Conservation (phyloP, 1,140 invertebrate species). For the Wiebesia pumilae region DNA sequence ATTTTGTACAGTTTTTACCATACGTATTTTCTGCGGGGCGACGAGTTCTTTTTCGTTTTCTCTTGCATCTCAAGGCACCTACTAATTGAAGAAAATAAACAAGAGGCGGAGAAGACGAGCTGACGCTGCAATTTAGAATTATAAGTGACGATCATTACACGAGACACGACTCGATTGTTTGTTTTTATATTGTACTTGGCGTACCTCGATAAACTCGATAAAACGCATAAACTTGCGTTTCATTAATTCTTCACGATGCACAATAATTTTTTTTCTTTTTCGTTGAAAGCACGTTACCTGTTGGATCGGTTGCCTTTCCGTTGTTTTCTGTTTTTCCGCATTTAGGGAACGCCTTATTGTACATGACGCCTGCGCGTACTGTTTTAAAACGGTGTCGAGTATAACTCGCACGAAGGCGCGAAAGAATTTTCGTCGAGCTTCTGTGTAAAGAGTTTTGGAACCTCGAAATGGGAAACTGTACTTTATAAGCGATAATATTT, state of each 20-base stretch:
- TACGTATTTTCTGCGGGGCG: conserved; percentile 30
- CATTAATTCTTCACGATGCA: background rate
- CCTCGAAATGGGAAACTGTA: conserved; percentile 50
- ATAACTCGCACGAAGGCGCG: conserved; percentile 39
- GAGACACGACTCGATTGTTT: conserved; percentile 18
- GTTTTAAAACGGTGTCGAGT: conserved; percentile 36
- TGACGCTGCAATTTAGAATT: conserved; percentile 36
- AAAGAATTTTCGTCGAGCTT: conserved; percentile 30
- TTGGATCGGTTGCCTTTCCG: conserved; percentile 17
- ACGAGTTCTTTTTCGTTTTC: conserved; percentile 25
- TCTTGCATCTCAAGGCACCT: conserved; percentile 35
- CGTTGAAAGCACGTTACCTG: conserved; percentile 2
- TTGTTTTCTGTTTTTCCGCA: conserved; percentile 16
- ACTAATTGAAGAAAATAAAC: conserved; percentile 50
- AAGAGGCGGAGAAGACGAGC: background rate
- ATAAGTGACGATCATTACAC: conserved; percentile 8
- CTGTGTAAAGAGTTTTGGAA: conserved; percentile 38
- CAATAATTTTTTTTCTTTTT: conserved; percentile 10
- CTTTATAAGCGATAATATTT: conserved; percentile 68
- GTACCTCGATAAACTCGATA: too few species aligned
- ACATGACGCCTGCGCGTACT: conserved; percentile 26
- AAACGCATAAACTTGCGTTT: conserved; percentile 1
- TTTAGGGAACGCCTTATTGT: conserved; percentile 9
- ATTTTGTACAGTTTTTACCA: conserved; percentile 51
- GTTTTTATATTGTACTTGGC: conserved; percentile 34